Base-by-base conservation (phyloP, 2,888 invertebrate species). In the Ernsta delagoae region DNA sequence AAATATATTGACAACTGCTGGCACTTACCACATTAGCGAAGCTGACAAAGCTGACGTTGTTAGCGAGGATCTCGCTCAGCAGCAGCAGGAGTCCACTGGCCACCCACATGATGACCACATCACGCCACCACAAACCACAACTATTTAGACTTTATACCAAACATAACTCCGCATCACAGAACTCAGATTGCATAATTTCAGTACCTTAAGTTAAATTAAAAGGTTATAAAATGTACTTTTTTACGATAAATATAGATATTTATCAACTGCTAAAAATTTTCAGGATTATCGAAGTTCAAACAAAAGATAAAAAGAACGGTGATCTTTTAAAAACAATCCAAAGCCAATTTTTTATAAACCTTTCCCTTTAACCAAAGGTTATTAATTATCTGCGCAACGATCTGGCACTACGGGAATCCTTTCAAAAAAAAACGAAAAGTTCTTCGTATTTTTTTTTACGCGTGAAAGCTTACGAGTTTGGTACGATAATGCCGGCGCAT, bases 401-500 rank as follows among this genome's bases (percentile, higher is more conserved):
- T 61, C 34, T 31, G 60, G 69, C 66, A 72, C 70, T 59, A 62
- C 62, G 71, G 68, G 45, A 65, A 65, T 11, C 4, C 11, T 31
- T 54, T 24, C 7, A 5, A n/a, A 8, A 34, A n/a, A 50, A 16
- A 45, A 16, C 5, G 12, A 8, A 7, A 12, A 16, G 16, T 12
- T 50, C 16, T 0, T 16, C 50, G 50, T 50, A 50, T 16, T 50
- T 67, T 43, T 50, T 68, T 68, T 48, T 9, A 48, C 68, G 68
- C 68, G 68, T 57, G 68, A 48, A 16, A 48, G 48, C 68, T 48
- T 62, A 62, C 81, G 79, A 79, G 89, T 83, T 84, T 87, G 88
- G 90, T 90, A 90, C 88, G 89, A 90, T 90, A 90, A 88, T 90
- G 90, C 80, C 74, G 72, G 84, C 86, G 89, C 88, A 82, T 81